Conservation (phyloP, 2,888 invertebrate genomes). For the Halictus quadricinctus region DNA sequence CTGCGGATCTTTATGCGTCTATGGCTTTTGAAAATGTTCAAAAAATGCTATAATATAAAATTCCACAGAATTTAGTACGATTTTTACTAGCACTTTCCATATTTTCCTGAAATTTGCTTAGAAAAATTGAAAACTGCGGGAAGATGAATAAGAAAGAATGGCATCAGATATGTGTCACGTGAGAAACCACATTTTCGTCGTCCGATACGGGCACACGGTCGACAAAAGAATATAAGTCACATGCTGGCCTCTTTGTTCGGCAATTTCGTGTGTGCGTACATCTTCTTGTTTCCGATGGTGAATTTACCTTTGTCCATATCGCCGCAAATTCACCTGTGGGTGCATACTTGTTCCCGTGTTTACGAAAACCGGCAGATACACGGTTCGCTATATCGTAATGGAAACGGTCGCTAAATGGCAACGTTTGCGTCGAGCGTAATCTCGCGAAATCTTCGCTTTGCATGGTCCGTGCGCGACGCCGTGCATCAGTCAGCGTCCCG, state of each 20-base stretch:
- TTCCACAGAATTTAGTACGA: too few relatives aligned
- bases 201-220: neutral
- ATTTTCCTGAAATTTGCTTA: too few relatives aligned
- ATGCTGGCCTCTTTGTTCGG: neutral
- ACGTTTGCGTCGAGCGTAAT: slow-evolving; percentile 34
- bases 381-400: neutral
- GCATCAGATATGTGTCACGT: neutral
- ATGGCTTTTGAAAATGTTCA: too few relatives aligned
- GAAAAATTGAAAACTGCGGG: too few relatives aligned
- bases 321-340: neutral
- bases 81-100: too few relatives aligned
- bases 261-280: neutral
- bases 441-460: slow-evolving; percentile 34
- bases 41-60: too few relatives aligned
- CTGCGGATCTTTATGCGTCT: too few relatives aligned
- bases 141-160: neutral
- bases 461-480: slow-evolving; percentile 2
- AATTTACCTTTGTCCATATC: slow-evolving; percentile 5
- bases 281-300: neutral
- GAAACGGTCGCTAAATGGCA: slow-evolving; percentile 11
- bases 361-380: neutral
- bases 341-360: neutral
- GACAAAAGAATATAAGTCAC: neutral
- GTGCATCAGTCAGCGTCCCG: slow-evolving; percentile 51
- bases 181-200: neutral